Evolutionary conservation across 1,140 invertebrate genomes (phyloP), one percentile per base, ranked within the genome.

Genomic region (Calliopsis andreniformis): DNA sequence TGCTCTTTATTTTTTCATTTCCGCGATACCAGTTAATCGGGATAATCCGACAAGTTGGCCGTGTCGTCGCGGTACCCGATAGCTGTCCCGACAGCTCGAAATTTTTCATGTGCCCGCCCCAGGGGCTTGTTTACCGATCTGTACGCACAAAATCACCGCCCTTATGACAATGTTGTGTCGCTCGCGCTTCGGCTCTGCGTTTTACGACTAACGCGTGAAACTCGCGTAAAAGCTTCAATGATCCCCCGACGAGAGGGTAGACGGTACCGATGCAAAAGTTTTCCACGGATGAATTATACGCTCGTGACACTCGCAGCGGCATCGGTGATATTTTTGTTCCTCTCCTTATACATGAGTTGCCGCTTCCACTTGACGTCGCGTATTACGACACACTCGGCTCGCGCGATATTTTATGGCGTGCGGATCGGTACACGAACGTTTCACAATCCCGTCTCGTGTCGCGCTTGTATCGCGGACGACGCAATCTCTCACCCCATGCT

Each of bases 331-430:
- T 80, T 75, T 80, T 80, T 80, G 39, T 64, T 58, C n/a, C 39
- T 39, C 75, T 49, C 30, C 62, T 67, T 51, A 12, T 39, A 63
- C n/a, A 63, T 39, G 49, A 66, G 49, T 82, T 66, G 73, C 18
- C 58, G 69, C 66, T 78, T 82, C 67, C 62, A 82, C 62, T 68
- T 69, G 28, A 16, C 79, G 63, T 66, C 63, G 32, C 67, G 53
- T 45, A 78, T 82, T 78, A 75, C 75, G 75, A 68, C 79, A 78
- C 25, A 70, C 47, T 78, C 72, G 35, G 58, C 55, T 35, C 70
- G 35, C 53, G 69, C 55, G 76, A 83, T 69, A 75, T 61, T 83
- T 83, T 86, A 85, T 20, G 58, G 42, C 39, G 42, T 69, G 56
- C 39, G 58, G 28, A 70, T 49, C 35, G 43, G 30, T 53, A 30